phyloP scores from a whole-genome alignment of 2,888 invertebrate species.

The Zaprionus lineosus region DNA sequence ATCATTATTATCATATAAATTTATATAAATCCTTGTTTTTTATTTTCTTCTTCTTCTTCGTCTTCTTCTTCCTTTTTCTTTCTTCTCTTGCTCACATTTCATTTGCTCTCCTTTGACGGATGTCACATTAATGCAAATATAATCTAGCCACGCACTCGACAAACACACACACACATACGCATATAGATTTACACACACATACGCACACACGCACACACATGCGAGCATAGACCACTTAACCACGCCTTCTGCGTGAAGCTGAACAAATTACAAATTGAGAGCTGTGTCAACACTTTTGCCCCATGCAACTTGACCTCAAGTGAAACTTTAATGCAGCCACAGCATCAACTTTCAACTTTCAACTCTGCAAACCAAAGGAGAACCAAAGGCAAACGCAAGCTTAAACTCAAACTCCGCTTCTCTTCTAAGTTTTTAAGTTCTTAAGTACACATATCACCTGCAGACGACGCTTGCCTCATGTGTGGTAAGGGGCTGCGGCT shows the following conservation, averaged over 20 bases:
- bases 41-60: slow-evolving; percentile 14
- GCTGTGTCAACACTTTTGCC: slow-evolving; percentile 48
- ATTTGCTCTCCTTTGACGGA: slow-evolving; percentile 31
- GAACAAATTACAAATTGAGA: slow-evolving; percentile 67
- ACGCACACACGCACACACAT: too few species aligned
- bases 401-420: too few species aligned
- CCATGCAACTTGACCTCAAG: slow-evolving; percentile 47
- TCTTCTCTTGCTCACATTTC: slow-evolving; percentile 1
- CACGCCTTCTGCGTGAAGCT: slow-evolving; percentile 14
- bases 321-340: slow-evolving; percentile 60
- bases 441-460: slow-evolving; percentile 67
- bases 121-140: slow-evolving; percentile 67
- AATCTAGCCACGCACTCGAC: slow-evolving; percentile 33
- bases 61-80: slow-evolving; percentile 22
- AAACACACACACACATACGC: background rate
- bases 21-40: too few species aligned
- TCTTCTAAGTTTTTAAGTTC: slow-evolving; percentile 62
- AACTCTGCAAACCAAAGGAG: slow-evolving; percentile 1
- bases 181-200: too few species aligned
- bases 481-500: background rate
- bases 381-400: slow-evolving; percentile 36
- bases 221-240: too few species aligned
- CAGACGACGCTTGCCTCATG: too few species aligned
- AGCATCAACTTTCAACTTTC: slow-evolving; percentile 46
- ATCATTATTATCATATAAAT: too few species aligned